Conservation (phyloP, 2,113 vertebrate species). For the Mungos mungo region DNA sequence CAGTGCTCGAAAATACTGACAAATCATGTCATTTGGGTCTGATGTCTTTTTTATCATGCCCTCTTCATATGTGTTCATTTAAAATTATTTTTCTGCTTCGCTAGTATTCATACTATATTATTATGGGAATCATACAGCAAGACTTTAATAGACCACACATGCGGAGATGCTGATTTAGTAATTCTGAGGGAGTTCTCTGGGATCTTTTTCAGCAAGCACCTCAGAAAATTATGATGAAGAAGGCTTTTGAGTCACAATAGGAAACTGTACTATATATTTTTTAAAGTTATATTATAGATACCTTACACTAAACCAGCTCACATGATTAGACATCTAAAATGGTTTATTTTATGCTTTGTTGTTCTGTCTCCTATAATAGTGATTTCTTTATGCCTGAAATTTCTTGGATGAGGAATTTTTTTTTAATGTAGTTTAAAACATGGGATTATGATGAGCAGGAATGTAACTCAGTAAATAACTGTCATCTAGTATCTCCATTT, state of each 20-base stretch:
- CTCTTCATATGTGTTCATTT: background rate
- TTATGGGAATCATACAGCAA: background rate
- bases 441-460: background rate
- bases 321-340: background rate
- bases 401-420: background rate
- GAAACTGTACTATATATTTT: background rate
- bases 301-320: background rate
- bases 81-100: background rate
- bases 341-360: background rate
- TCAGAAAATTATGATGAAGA: background rate
- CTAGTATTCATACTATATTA: background rate
- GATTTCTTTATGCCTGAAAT: background rate
- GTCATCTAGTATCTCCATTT: background rate
- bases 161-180: background rate
- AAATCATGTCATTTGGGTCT: background rate
- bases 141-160: background rate
- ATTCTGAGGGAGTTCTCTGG: background rate
- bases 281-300: background rate
- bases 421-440: background rate
- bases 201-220: background rate
- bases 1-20: background rate
- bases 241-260: background rate
- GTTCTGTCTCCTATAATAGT: background rate
- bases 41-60: background rate
- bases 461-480: background rate